Evolutionary conservation across 2,888 invertebrate genomes (phyloP), one percentile per base, ranked within the genome.

Genomic region (Leucophenga montana): DNA sequence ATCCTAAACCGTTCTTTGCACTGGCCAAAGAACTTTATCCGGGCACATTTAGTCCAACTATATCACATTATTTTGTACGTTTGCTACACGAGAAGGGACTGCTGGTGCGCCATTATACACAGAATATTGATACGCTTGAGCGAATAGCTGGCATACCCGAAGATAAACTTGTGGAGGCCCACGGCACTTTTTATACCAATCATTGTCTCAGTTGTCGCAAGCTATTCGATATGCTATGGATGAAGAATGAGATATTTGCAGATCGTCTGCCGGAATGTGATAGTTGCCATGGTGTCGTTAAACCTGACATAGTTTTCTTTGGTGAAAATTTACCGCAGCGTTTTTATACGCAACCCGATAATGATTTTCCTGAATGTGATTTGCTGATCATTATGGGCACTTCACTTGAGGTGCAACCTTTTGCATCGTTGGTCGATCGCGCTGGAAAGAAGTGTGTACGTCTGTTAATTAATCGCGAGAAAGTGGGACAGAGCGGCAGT

Each of bases 271-370:
- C 97, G 14, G 92, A 91, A 56, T 98, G 97, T 85, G 91, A 91
- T 1, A 89, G 90, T 48, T 96, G 96, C 83, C 91, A 92, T 0
- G 94, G 94, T 0, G 90, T 97, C 5, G 95, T 98, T 0, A 98
- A 98, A 87, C 98, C 98, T 9, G 97, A 98, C 85, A 96, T 99
- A 78, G 94, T 98, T 14, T 97, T 99, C 90, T 99, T 98, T 88
- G 98, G 98, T 0, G 98, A 98, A 90, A 92, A 92, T 85, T 90
- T 98, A 16, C 97, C 98, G 0, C 89, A 90, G 0, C 90, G 93
- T 75, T 98, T 97, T 86, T 93, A 94, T 78, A 85, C 88, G 6
- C 91, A 92, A 75, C 90, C 94, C 11, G 89, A 91, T 22, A 89
- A 90, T 78, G 98, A 98, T 89, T 96, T 98, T 85, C 90, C 91